Base-by-base conservation (phyloP, 2,113 vertebrate species). In the Athene noctua region DNA sequence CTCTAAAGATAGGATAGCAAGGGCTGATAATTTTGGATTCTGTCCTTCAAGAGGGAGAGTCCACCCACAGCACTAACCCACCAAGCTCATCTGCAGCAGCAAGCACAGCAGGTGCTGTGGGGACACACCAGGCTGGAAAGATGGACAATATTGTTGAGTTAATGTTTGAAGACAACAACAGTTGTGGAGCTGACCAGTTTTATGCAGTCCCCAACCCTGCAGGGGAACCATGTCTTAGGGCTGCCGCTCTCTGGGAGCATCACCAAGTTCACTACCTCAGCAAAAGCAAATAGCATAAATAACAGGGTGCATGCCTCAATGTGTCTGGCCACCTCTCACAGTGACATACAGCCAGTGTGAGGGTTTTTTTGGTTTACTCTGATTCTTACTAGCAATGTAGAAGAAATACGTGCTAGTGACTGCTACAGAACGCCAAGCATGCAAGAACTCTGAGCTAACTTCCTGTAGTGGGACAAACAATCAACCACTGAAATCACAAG, bases 271-370 rank as follows among this genome's bases (percentile, higher is more conserved):
- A 42, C 15, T 15, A 9, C 36, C 49, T 72, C 54, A 70, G 46
- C 17, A 68, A 54, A 80, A 84, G 32, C 57, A 79, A 54, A 18
- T 4, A 19, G 47, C 18, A 26, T 4, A 49, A 88, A 34, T 11
- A 46, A 29, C 12, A 23, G 25, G 9, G 32, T 5, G 7, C 22
- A 5, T 2, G 25, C 9, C 68, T 54, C n/a, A 63, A 34, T 0
- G 6, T 13, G 7, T 32, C 58, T 54, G 18, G 34, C 8, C 27
- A 47, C 70, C 16, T 59, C 40, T 59, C 44, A 12, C 10, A 34
- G 44, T 11, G 65, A 40, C 23, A 6, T 4, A 13, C 11, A 34
- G 38, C 63, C 58, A 47, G 1, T 2, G 10, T 0, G 4, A 58
- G 55, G 8, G 2, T 5, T 1, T 9, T 65, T 34, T 62, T 13